phyloP scores from a whole-genome alignment of 2,113 vertebrate species.

The Labeo rohita region DNA sequence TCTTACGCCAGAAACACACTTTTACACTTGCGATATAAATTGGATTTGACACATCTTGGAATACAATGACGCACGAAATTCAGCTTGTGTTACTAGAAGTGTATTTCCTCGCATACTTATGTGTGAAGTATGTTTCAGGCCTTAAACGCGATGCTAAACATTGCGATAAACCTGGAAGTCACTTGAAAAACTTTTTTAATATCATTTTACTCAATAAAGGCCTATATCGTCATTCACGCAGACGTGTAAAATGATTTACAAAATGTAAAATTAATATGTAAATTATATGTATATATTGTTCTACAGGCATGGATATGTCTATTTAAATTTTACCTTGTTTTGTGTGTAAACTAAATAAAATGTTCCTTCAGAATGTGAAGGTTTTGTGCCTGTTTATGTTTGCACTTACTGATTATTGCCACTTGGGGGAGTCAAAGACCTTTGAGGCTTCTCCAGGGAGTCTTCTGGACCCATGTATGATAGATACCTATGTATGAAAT shows the following conservation, averaged over 20 bases:
- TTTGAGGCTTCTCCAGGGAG: too few species aligned
- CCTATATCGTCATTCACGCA: neutral
- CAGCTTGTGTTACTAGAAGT: neutral
- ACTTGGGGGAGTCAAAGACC: neutral
- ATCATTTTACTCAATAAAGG: neutral
- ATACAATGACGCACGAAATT: neutral
- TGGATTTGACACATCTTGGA: neutral
- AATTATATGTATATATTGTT: conserved; percentile 64
- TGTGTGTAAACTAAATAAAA: neutral
- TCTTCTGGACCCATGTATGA: neutral
- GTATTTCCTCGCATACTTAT: neutral
- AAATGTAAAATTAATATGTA: conserved; percentile 48
- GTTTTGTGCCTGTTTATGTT: neutral
- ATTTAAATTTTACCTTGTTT: conserved; percentile 58
- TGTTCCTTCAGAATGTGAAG: neutral
- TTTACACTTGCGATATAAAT: neutral
- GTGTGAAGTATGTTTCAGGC: conserved; percentile 12
- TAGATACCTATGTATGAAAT: too few species aligned
- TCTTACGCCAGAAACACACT: neutral
- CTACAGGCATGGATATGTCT: conserved; percentile 38
- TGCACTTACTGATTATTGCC: neutral
- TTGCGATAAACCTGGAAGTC: conserved; percentile 70
- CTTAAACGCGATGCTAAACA: conserved; percentile 36
- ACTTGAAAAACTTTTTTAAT: conserved; percentile 68
- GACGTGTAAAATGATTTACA: conserved; percentile 45